Base-by-base conservation (phyloP, 1,140 invertebrate species). In the Drosophila mojavensis region DNA sequence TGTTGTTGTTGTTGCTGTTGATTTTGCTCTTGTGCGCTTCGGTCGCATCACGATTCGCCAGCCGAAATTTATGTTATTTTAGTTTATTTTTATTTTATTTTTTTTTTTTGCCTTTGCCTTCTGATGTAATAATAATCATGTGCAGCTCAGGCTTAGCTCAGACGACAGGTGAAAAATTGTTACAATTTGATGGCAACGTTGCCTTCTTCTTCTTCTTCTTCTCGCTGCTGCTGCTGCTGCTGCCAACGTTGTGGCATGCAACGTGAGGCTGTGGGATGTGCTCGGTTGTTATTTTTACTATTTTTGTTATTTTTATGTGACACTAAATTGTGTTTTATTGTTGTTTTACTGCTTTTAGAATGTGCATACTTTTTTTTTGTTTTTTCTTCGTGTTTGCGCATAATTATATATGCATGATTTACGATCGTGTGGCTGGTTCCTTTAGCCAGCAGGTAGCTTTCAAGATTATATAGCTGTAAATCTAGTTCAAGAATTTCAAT, bases 121-220 rank as follows among this genome's bases (percentile, higher is more conserved):
- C 83, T 88, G 83, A 88, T 88, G 83, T 88, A 88, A 88, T 88
- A 88, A 88, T 83, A 88, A 88, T 88, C 83, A 88, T 89, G 83
- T 81, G 81, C 78, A 58, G 54, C 69, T 58, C 67, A 33, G 58
- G 15, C 68, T 58, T 5, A 43, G 45, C 59, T 41, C 74, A 75
- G 84, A 67, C 73, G 83, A 88, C 83, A 88, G 83, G 83, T 88
- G 83, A 88, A 88, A 88, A 88, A 88, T 88, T 88, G 83, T 88
- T 83, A 88, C 83, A 88, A 88, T 88, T 88, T 89, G 83, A 88
- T 83, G 83, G 84, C 60, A 59, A 59, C 62, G 73, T 59, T 83
- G 55, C 67, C 43, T n/a, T 7, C 33, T 36, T 20, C 15, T 47
- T 66, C 4, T 30, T 30, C 74, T 3, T 84, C 65, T 17, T 45